Base-by-base conservation (phyloP, 2,888 invertebrate genomes). In the Thelaira solivaga region DNA sequence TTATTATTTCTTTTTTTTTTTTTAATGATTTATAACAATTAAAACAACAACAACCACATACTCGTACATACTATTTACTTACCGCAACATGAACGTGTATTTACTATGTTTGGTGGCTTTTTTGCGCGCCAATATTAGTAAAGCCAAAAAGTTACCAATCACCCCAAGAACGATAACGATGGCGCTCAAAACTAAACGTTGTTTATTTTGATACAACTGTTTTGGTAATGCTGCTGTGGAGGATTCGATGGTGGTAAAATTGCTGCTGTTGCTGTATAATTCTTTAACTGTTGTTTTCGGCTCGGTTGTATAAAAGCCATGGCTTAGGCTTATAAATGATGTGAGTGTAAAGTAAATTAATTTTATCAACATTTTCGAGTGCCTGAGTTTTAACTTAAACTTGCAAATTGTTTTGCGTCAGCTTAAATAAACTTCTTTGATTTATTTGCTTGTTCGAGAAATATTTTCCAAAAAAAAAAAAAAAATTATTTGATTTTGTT, bases 91-190 rank as follows among this genome's bases (percentile, higher is more conserved):
- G 83, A 96, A 89, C 82, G 95, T 91, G 88, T 96, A 95, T 86
- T 95, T 95, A 81, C 93, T 91, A 86, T 96, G 96, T 83, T 95
- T 91, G 41, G 93, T 91, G 84, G 93, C 92, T 81, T 93, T 91
- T 88, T 94, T 93, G 77, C 92, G 91, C 83, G 93, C 90, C 83
- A 96, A 90, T 80, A 94, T 94, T 62, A 93, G 89, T 61, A 96
- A 90, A 5, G 96, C 96, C n/a, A 93, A 91, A 8, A 93, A 90
- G 84, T 96, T 96, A 4, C 95, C 96, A 24, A 93, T 82, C 34
- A 94, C 92, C 1, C 95, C 95, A 16, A 93, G 88, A 3, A 91
- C 86, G 81, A 86, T 83, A 24, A 86, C 83, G 93, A 94, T 82
- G 91, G 92, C 72, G 91, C 82, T 76, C 26, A 74, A n/a, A 4